Base-by-base conservation (phyloP, 2,888 invertebrate species). In the Cerastis leucographa region DNA sequence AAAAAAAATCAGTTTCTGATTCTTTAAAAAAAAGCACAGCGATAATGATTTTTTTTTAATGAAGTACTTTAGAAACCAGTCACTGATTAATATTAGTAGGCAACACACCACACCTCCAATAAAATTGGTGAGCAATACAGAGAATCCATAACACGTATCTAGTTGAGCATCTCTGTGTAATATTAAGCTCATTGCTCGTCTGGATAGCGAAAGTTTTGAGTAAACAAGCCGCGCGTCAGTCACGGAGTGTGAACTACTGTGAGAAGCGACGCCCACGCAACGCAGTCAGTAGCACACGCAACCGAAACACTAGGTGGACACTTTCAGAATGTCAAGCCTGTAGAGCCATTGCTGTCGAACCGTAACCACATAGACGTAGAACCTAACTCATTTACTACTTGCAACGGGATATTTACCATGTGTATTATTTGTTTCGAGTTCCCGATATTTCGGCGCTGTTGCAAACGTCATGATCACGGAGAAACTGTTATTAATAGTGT, bases 201-300 rank as follows among this genome's bases (percentile, higher is more conserved):
- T 49, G 42, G n/a, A 59, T 35, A 81, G 78, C 67, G 87, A 85
- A 86, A 81, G 84, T 86, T 81, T 85, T 71, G 65, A 77, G 76
- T 68, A 83, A 76, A 80, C 70, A 73, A 54, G 68, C 22, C 19
- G 66, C 59, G 46, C 75, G 73, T 79, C 73, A 75, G 65, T 42
- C 77, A 51, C 51, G 54, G 61, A 74, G 54, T 1, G 14, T 44
- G 62, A 19, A 49, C 80, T 19, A 68, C 54, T 61, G 83, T 76
- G 83, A 82, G 74, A 67, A 72, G 65, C 46, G 74, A 19, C 66
- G 85, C 78, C 83, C 17, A 64, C 86, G 74, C 78, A 22, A 6
- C 22, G 19, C 35, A 42, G 1, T n/a, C 40, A 44, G 49, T 54
- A 64, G 12, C 54, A 49, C 35, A 51, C 44, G 35, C 65, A 59